Conservation (phyloP, 2,888 invertebrate species). For the Andrena haemorrhoa region DNA sequence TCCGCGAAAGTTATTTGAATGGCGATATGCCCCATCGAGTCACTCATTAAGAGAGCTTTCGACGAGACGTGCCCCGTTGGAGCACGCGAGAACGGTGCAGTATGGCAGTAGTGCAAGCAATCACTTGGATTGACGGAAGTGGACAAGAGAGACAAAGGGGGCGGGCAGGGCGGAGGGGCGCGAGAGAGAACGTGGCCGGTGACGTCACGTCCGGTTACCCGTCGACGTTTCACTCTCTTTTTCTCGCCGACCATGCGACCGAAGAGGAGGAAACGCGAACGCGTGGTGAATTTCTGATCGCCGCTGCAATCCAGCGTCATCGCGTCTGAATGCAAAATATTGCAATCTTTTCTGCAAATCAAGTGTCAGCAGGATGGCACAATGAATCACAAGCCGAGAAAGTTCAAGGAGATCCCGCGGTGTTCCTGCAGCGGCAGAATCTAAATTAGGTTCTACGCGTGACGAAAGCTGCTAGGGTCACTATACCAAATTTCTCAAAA, state of each 20-base stretch:
- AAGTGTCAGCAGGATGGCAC: not conserved
- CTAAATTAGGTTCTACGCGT: no score
- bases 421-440: no score
- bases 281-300: conserved; percentile 34
- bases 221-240: conserved; percentile 71
- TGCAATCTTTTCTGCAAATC: not conserved
- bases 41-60: conserved; percentile 22
- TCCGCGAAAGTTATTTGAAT: conserved; percentile 11
- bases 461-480: no score
- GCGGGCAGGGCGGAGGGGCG: not conserved
- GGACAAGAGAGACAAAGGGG: conserved; percentile 53
- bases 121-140: conserved; percentile 76
- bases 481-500: no score
- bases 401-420: no score
- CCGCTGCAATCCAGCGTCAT: not conserved
- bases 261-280: conserved; percentile 47
- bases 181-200: conserved; percentile 59
- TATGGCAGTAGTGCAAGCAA: conserved; percentile 81
- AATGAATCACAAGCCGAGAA: no score
- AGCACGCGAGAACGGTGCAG: conserved; percentile 68
- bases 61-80: conserved; percentile 27
- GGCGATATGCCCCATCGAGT: conserved; percentile 8
- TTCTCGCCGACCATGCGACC: conserved; percentile 54
- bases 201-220: conserved; percentile 79
- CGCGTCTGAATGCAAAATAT: not conserved